A percentile compares a stretch with the other conserved stretches of the same genome.
phyloP scores from a whole-genome alignment of 2,797 vertebrate genomes.

The Gastrophryne carolinensis region DNA sequence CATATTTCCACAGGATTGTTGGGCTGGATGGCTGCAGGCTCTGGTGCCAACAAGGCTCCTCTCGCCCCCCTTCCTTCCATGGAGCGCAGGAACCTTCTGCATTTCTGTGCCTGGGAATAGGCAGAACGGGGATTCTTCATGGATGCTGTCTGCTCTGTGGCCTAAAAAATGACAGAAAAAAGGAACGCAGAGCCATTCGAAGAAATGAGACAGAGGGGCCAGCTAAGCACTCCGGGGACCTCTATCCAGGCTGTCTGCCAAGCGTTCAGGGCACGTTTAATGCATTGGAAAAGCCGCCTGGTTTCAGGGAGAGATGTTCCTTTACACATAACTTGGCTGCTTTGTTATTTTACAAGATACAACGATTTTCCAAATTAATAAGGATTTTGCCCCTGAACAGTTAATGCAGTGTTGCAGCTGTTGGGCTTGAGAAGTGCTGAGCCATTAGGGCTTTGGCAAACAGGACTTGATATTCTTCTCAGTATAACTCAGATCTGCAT shows the following conservation, averaged over 20 bases:
- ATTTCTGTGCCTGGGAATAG: slow-evolving; percentile 60
- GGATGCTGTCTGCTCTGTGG: slow-evolving; percentile 60
- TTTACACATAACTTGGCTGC: slow-evolving; percentile 24
- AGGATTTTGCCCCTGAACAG: slow-evolving; percentile 37
- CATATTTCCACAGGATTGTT: slow-evolving; percentile 99
- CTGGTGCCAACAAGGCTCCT: slow-evolving; percentile 55
- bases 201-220: slow-evolving; percentile 49
- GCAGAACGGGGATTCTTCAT: slow-evolving; percentile 56
- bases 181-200: slow-evolving; percentile 13
- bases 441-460: too few relatives aligned
- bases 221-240: slow-evolving; percentile 44
- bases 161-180: slow-evolving; percentile 41
- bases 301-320: not conserved
- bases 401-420: slow-evolving; percentile 34
- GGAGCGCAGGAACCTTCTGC: slow-evolving; percentile 62
- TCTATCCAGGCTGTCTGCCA: slow-evolving; percentile 17
- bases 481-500: not conserved
- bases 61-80: slow-evolving; percentile 61
- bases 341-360: slow-evolving; percentile 46
- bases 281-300: slow-evolving; percentile 38
- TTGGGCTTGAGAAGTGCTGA: too few relatives aligned
- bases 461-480: too few relatives aligned
- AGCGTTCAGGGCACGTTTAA: slow-evolving; percentile 50
- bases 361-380: not conserved
- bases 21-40: slow-evolving; percentile 80